Evolutionary conservation across 2,888 invertebrate species (phyloP).

Genomic region (Brenthis ino): DNA sequence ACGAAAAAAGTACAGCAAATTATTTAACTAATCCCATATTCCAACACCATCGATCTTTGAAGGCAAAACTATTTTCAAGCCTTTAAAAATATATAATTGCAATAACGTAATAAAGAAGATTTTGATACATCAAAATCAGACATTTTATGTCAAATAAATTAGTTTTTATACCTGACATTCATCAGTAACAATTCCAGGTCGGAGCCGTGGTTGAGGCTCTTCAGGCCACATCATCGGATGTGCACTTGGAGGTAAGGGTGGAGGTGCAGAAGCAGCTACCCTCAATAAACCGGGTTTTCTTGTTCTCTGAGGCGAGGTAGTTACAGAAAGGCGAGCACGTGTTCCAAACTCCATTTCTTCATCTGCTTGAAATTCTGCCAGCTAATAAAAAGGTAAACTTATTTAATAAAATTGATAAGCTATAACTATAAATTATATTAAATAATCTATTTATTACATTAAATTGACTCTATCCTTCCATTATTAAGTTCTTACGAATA

Average conservation of each 20-base stretch:
- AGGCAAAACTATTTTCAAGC: too few relatives aligned
- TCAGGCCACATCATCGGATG: slow-evolving; percentile 66
- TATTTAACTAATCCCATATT: too few relatives aligned
- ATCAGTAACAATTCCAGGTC: slow-evolving; percentile 61
- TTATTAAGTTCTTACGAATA: too few relatives aligned
- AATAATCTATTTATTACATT: too few relatives aligned
- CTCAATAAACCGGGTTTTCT: slow-evolving; percentile 46
- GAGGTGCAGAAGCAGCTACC: slow-evolving; percentile 64
- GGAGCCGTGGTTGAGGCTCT: slow-evolving; percentile 57
- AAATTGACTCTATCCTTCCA: too few relatives aligned
- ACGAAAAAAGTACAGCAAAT: too few relatives aligned
- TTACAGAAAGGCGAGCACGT: slow-evolving; percentile 27
- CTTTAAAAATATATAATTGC: too few relatives aligned
- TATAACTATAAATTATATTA: too few relatives aligned
- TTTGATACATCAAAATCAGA: too few relatives aligned
- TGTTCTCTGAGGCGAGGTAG: slow-evolving; percentile 28
- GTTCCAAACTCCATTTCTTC: slow-evolving; percentile 68
- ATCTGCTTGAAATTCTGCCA: slow-evolving; percentile 75
- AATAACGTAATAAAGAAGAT: too few relatives aligned
- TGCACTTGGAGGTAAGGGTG: slow-evolving; percentile 58
- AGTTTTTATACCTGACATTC: slow-evolving; percentile 62
- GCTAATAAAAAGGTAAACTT: slow-evolving; percentile 43
- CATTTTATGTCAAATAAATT: neutral
- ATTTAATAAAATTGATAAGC: too few relatives aligned
- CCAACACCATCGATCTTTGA: too few relatives aligned